Evolutionary conservation across 2,113 vertebrate genomes (phyloP).

Genomic region (Nibea albiflora): DNA sequence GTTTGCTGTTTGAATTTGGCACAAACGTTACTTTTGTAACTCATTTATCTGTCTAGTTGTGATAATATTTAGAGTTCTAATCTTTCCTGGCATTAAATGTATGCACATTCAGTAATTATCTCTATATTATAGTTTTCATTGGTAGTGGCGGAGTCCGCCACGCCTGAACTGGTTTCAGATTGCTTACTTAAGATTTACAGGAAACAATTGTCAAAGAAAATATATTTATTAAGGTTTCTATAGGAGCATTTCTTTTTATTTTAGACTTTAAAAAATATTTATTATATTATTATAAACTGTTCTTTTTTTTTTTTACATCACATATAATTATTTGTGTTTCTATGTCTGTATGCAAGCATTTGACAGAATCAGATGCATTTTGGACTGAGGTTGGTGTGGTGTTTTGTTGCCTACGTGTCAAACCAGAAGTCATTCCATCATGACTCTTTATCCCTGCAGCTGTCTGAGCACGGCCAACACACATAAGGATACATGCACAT

Average conservation of each 20-base stretch:
- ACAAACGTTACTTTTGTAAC: not conserved
- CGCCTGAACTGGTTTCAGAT: not conserved
- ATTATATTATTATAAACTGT: too few relatives aligned
- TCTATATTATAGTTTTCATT: not conserved
- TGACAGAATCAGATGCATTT: conserved; percentile 35
- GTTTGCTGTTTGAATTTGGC: not conserved
- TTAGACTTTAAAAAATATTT: not conserved
- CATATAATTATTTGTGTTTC: not conserved
- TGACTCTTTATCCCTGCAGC: conserved; percentile 48
- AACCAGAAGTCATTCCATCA: conserved; percentile 37
- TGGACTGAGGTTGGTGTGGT: not conserved
- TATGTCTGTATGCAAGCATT: not conserved
- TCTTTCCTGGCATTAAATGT: not conserved
- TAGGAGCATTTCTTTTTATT: not conserved
- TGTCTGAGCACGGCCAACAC: conserved; percentile 35
- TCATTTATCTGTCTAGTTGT: not conserved
- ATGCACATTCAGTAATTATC: not conserved
- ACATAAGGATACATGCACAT: conserved; percentile 19
- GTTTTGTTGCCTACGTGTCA: conserved; percentile 65
- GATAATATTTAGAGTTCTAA: not conserved
- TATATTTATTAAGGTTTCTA: not conserved
- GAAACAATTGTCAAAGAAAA: not conserved
- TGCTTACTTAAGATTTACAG: not conserved
- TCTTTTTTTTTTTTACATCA: not conserved
- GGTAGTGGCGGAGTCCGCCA: not conserved